Evolutionary conservation across 2,113 vertebrate genomes (phyloP).

Genomic region (human): DNA sequence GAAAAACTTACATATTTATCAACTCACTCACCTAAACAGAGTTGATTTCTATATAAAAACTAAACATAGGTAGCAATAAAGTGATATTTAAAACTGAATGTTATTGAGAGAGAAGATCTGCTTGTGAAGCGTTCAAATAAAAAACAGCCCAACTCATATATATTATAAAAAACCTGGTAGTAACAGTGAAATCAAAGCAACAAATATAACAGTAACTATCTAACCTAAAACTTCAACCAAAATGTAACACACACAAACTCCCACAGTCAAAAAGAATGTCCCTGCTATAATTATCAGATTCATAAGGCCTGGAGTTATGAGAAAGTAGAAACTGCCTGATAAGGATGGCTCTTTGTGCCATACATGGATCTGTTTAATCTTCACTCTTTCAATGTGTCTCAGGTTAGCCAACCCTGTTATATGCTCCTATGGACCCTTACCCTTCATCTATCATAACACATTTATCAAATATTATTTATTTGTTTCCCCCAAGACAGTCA

Average conservation of each 20-base stretch:
- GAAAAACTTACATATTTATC: neutral
- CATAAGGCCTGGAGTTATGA: neutral
- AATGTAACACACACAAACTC: neutral
- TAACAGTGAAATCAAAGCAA: neutral
- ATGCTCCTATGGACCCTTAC: neutral
- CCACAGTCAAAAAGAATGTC: neutral
- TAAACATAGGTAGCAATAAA: neutral
- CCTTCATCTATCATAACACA: neutral
- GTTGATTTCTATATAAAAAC: slow-evolving; percentile 1
- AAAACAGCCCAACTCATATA: neutral
- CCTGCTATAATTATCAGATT: neutral
- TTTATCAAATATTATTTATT: neutral
- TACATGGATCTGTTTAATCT: neutral
- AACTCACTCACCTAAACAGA: neutral
- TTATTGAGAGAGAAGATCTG: neutral
- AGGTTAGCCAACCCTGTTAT: neutral
- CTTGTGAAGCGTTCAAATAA: neutral
- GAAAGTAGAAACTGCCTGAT: neutral
- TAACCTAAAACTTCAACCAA: neutral
- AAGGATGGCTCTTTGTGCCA: neutral
- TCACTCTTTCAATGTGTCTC: neutral
- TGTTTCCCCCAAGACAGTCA: neutral
- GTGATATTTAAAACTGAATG: neutral
- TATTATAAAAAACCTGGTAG: neutral
- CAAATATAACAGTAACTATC: neutral